These are phyloP conservation scores for Noctua janthina DNA, from an alignment of 2,888 invertebrate genomes.

Conservation along the genomic window DNA sequence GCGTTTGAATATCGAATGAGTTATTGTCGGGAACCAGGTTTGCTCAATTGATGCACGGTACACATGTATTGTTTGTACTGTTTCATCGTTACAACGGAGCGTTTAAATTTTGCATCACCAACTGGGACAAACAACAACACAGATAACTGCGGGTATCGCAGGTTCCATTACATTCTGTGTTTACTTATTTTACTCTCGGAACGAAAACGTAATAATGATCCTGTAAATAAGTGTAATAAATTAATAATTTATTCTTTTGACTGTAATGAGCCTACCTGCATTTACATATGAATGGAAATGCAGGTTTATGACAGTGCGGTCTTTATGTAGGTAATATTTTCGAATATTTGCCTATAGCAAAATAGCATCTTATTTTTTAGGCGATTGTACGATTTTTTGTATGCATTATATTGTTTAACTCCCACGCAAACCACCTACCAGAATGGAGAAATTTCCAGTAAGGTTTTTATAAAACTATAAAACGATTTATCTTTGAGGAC, in stretches of 20 bases:
- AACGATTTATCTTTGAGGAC: neutral
- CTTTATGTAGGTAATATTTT: neutral
- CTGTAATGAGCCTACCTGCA: constrained; percentile 20
- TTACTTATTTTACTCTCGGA: constrained; percentile 34
- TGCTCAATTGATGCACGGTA: constrained; percentile 24
- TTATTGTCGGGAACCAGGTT: constrained; percentile 19
- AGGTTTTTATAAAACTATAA: neutral
- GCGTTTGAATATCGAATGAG: constrained; percentile 27
- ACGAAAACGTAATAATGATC: constrained; percentile 37
- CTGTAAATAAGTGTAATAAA: constrained; percentile 19
- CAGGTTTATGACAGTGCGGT: constrained; percentile 1
- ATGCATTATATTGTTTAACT: neutral
- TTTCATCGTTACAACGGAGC: constrained; percentile 25
- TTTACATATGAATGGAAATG: constrained; percentile 38
- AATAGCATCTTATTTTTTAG: neutral
- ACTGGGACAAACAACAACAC: constrained; percentile 27
- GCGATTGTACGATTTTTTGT: neutral
- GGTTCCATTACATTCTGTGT: constrained; percentile 35
- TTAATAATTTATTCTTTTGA: constrained; percentile 21
- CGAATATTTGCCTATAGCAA: neutral
- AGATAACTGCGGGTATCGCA: neutral
- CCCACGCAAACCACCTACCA: neutral
- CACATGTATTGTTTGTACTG: constrained; percentile 15
- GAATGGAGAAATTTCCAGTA: neutral
- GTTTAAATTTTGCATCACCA: constrained; percentile 32